phyloP scores from a whole-genome alignment of 1,140 invertebrate species.

The Saccostrea cuccullata region DNA sequence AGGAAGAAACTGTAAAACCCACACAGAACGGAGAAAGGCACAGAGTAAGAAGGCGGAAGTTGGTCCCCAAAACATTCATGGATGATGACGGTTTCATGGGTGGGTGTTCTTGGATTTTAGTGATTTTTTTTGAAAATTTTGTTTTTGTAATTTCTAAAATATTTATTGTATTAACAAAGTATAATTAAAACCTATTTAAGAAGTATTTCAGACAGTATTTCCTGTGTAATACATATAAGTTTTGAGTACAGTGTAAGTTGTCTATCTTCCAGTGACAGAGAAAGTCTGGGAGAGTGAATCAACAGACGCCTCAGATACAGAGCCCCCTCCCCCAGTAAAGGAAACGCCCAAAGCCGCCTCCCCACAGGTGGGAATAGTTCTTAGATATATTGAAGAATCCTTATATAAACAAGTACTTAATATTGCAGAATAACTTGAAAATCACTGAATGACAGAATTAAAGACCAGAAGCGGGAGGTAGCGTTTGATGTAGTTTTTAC shows the following conservation, averaged over 20 bases:
- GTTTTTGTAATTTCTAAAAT: neutral
- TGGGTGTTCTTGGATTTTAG: constrained; percentile 49
- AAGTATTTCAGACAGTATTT: neutral
- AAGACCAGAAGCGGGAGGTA: too few relatives aligned
- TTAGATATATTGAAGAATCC: neutral
- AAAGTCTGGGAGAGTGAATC: constrained; percentile 73
- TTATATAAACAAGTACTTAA: too few relatives aligned
- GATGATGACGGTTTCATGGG: constrained; percentile 76
- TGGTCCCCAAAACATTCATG: constrained; percentile 70
- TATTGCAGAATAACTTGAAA: too few relatives aligned
- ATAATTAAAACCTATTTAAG: neutral
- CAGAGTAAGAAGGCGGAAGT: constrained; percentile 63
- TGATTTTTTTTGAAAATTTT: neutral
- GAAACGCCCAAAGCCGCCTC: constrained; percentile 39
- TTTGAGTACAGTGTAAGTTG: neutral
- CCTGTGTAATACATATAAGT: neutral
- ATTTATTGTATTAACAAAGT: neutral
- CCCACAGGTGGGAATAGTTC: constrained; percentile 28
- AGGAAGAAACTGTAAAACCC: constrained; percentile 21
- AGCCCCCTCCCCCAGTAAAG: constrained; percentile 63
- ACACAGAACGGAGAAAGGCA: constrained; percentile 49
- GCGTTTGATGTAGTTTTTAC: too few relatives aligned
- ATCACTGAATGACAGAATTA: too few relatives aligned
- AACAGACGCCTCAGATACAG: constrained; percentile 70
- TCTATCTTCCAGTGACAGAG: constrained; percentile 68